Evolutionary conservation across 1,140 invertebrate genomes (phyloP).

Genomic region (Drosophila biarmipes): DNA sequence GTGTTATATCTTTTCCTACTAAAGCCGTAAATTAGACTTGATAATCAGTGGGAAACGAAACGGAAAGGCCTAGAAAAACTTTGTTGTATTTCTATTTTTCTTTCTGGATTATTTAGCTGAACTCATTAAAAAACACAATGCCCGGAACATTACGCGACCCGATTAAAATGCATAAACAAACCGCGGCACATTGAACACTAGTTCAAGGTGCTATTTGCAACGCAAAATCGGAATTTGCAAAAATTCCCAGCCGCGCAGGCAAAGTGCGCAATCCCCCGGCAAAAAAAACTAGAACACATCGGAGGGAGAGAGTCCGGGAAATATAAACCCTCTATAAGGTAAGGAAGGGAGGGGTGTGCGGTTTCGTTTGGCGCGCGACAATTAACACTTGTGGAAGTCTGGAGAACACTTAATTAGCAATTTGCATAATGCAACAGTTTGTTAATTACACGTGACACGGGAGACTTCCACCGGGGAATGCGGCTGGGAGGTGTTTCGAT

Average conservation of each 20-base stretch:
- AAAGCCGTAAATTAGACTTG: not conserved
- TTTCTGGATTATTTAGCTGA: not conserved
- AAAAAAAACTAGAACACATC: conserved; percentile 34
- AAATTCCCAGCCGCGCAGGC: conserved; percentile 19
- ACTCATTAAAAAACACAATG: conserved; percentile 14
- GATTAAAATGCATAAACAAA: conserved; percentile 29
- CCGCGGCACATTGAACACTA: conserved; percentile 30
- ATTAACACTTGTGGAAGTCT: conserved; percentile 65
- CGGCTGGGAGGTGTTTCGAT: conserved; percentile 4
- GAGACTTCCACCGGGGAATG: conserved; percentile 17
- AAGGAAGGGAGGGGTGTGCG: conserved; percentile 6
- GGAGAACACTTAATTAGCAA: conserved; percentile 59
- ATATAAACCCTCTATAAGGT: not conserved
- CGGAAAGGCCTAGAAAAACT: not conserved
- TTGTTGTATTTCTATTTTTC: conserved; percentile 5
- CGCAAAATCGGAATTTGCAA: conserved; percentile 25
- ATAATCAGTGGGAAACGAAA: conserved; percentile 22
- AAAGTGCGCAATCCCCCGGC: conserved; percentile 34
- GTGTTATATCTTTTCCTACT: not conserved
- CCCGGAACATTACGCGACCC: conserved; percentile 11
- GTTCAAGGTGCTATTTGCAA: conserved; percentile 30
- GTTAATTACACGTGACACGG: conserved; percentile 73
- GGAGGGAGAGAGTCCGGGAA: conserved; percentile 1
- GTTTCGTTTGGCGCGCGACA: conserved; percentile 37
- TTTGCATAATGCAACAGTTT: conserved; percentile 51